Evolutionary conservation across 2,113 vertebrate species (phyloP).

Genomic region (Vidua macroura): DNA sequence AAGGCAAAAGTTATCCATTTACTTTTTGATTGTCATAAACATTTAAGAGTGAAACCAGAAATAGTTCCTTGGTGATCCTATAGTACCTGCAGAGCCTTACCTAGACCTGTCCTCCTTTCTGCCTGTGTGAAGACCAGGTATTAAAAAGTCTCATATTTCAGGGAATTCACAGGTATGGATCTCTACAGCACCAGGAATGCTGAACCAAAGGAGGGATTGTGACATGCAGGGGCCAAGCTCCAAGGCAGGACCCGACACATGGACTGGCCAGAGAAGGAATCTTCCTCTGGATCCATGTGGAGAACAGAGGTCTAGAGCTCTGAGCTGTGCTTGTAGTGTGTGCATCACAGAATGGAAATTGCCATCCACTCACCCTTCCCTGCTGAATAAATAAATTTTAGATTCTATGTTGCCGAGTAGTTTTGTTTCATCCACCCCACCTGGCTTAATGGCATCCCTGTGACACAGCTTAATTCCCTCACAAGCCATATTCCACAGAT

Average conservation of each 20-base stretch:
- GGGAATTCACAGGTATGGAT: background rate
- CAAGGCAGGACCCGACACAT: background rate
- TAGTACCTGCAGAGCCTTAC: background rate
- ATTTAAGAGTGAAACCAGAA: background rate
- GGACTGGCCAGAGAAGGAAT: background rate
- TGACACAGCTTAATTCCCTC: background rate
- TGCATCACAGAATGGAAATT: background rate
- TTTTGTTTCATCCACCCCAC: background rate
- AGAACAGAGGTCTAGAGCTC: background rate
- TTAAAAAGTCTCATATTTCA: background rate
- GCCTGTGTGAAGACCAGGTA: background rate
- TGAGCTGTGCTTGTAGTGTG: rapidly evolving
- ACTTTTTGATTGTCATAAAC: background rate
- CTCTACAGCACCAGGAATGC: background rate
- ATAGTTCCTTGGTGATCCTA: background rate
- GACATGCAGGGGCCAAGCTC: background rate
- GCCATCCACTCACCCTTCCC: background rate
- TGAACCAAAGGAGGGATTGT: background rate
- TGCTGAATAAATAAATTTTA: background rate
- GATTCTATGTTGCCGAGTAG: rapidly evolving
- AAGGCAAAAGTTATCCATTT: background rate
- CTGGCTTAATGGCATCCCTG: background rate
- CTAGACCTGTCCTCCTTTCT: background rate
- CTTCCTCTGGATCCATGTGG: background rate
- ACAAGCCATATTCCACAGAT: background rate